phyloP scores from a whole-genome alignment of 2,888 invertebrate genomes.

The Ceramica pisi region DNA sequence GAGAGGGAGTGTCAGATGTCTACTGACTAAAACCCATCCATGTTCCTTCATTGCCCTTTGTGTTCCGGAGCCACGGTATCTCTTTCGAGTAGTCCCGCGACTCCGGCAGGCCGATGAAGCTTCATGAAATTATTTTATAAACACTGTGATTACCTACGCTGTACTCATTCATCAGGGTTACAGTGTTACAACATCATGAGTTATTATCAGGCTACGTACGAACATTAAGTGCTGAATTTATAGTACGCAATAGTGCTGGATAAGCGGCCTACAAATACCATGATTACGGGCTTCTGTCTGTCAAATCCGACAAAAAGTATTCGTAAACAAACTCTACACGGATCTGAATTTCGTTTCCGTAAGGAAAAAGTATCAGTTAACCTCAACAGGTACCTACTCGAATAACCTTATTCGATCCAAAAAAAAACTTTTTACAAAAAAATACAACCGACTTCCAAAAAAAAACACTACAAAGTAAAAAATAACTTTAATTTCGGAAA shows the following conservation, averaged over 20 bases:
- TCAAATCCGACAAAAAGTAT: constrained; percentile 1
- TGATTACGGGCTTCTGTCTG: constrained; percentile 13
- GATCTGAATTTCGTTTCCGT: constrained; percentile 31
- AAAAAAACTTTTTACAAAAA: too few species aligned
- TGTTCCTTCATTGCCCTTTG: too few species aligned
- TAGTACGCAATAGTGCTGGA: constrained; percentile 15
- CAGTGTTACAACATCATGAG: constrained; percentile 3
- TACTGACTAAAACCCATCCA: too few species aligned
- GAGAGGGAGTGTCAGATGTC: too few species aligned
- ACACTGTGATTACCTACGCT: not conserved
- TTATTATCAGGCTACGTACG: constrained; percentile 16
- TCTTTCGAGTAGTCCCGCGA: too few species aligned
- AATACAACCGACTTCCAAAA: too few species aligned
- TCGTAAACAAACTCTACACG: constrained; percentile 23
- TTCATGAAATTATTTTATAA: constrained; percentile 5
- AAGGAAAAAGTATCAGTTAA: constrained; percentile 41
- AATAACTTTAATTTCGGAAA: too few species aligned
- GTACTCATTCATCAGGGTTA: not conserved
- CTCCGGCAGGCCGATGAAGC: too few species aligned
- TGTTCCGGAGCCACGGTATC: too few species aligned
- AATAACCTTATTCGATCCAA: constrained; percentile 51
- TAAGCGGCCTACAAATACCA: constrained; percentile 19
- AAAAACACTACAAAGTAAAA: too few species aligned
- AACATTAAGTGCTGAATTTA: constrained; percentile 21
- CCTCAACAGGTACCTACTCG: constrained; percentile 32